A percentile compares a stretch with the other conserved stretches of the same genome.
These are phyloP conservation scores for Epinephelus awoara DNA, from an alignment of 2,797 vertebrate species.

Conservation along the genomic window DNA sequence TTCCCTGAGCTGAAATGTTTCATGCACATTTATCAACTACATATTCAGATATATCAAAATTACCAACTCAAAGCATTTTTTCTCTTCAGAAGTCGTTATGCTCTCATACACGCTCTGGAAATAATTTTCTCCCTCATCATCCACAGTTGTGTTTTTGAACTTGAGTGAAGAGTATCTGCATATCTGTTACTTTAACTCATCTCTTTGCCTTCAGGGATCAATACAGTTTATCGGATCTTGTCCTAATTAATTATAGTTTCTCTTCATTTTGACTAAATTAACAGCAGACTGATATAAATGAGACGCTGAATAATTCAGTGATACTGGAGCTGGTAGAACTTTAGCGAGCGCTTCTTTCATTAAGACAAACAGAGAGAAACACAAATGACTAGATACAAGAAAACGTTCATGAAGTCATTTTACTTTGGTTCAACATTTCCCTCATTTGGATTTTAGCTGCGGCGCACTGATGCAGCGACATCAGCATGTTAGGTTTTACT, in stretches of 20 bases:
- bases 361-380: background rate
- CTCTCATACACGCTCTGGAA: too few relatives aligned
- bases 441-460: constrained; percentile 5
- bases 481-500: background rate
- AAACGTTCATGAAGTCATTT: constrained; percentile 11
- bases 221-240: constrained; percentile 19
- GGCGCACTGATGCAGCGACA: background rate
- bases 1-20: too few relatives aligned
- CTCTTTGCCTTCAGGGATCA: constrained; percentile 31
- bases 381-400: background rate
- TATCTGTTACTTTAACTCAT: background rate
- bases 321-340: background rate
- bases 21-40: background rate
- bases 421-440: constrained; percentile 35
- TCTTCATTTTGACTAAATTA: constrained; percentile 32
- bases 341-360: background rate
- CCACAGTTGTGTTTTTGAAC: background rate
- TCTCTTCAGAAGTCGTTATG: background rate
- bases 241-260: constrained; percentile 27
- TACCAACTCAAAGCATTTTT: background rate
- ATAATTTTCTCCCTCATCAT: background rate
- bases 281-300: constrained; percentile 12
- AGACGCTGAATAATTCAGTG: constrained; percentile 43
- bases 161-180: background rate
- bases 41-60: background rate